These are phyloP conservation scores for Rhinichthys osculus DNA, from an alignment of 2,797 vertebrate species.

Conservation along the genomic window DNA sequence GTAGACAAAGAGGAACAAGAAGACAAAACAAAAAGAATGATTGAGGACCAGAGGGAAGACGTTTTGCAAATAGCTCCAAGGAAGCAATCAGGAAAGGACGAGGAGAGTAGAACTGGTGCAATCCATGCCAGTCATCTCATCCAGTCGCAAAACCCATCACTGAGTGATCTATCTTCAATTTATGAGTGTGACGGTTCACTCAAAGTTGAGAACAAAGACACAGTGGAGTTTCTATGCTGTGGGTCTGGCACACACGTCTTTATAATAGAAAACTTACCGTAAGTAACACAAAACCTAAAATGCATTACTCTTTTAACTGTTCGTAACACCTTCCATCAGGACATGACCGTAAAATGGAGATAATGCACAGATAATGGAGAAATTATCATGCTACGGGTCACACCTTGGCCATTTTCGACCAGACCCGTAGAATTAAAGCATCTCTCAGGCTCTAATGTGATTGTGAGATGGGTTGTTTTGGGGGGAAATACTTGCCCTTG, in stretches of 20 bases:
- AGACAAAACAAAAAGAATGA: constrained; percentile 48
- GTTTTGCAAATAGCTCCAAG: constrained; percentile 46
- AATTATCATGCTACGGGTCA: constrained; percentile 43
- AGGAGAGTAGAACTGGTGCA: constrained; percentile 16
- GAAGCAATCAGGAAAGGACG: constrained; percentile 39
- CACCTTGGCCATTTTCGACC: constrained; percentile 51
- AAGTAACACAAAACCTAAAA: constrained; percentile 11
- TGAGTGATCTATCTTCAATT: constrained; percentile 35
- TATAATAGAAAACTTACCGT: constrained; percentile 28
- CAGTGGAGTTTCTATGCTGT: neutral
- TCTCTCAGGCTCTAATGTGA: constrained; percentile 51
- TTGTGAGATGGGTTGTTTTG: constrained; percentile 49
- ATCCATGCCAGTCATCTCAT: constrained; percentile 38
- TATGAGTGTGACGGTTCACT: constrained; percentile 38
- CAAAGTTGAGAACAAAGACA: constrained; percentile 34
- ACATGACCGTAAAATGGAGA: constrained; percentile 16
- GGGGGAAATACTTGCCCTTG: constrained; percentile 52
- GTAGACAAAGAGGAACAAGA: constrained; percentile 45
- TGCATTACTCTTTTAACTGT: constrained; percentile 26
- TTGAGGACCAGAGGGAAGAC: constrained; percentile 31
- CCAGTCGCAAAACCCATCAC: constrained; percentile 45
- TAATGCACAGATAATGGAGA: constrained; percentile 59
- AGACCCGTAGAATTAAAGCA: constrained; percentile 33
- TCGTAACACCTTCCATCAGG: constrained; percentile 12
- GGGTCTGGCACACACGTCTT: neutral